Base-by-base conservation (phyloP, 2,797 vertebrate species). In the Oreonectes daqikongensis region DNA sequence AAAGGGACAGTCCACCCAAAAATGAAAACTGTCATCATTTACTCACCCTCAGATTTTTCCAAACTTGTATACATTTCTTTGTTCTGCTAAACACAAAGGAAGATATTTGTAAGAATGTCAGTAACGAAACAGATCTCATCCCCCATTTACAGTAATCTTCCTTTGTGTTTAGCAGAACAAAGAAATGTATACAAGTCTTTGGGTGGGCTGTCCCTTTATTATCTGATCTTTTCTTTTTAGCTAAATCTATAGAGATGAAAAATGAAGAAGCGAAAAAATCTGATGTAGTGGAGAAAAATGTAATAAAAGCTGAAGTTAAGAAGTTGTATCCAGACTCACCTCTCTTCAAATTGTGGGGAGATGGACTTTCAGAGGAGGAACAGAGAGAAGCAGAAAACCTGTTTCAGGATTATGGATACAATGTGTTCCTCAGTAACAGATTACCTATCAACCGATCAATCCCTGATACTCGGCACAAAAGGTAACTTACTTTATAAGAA, bases 331-430 rank as follows among this genome's bases (percentile, higher is more conserved):
- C 94, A 0, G 92, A 96, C 81, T 98, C 96, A 0, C 46, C 55
- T 0, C 92, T 99, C 42, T 98, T 99, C 84, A 86, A 67, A 1
- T 92, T 89, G 64, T 98, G 97, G 97, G 96, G 96, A 2, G 92
- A 89, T 11, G 91, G 91, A 8, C 93, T 99, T 60, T 94, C 92
- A 1, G 94, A 96, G 0, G 93, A 96, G 82, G 93, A 94, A 69
- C 90, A 95, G 72, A 91, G 86, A 2, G 74, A 92, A 9, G 96
- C 96, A 0, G 90, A 96, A 66, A 88, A 84, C 12, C 86, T 94
- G 46, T 98, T 94, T 84, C 90, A 91, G 84, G 94, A 88, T 46
- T 97, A 96, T 0, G 97, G 96, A 71, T 98, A 98, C 88, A 98
- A 98, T 0, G 93, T 92, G 40, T 98, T 95, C 86, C 94, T 98